Percentiles rank a stretch among this genome's conserved stretches.
These are phyloP conservation scores for Periplaneta americana DNA, from an alignment of 1,140 invertebrate species.

Conservation along the genomic window DNA sequence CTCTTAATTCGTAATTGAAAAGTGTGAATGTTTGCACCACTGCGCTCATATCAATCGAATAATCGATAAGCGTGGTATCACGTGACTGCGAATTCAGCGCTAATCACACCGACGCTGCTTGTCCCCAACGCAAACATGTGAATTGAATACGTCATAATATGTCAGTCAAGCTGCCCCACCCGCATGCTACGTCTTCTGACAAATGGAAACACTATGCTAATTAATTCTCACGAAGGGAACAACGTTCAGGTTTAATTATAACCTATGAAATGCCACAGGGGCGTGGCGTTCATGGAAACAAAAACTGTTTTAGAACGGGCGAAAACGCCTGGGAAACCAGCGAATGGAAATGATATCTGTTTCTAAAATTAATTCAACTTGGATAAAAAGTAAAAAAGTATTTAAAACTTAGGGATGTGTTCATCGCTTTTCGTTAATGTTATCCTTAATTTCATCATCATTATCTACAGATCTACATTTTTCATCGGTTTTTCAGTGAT, in stretches of 20 bases:
- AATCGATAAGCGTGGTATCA: not conserved
- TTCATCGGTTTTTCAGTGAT: too few relatives aligned
- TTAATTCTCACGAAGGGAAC: not conserved
- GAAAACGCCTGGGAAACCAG: not conserved
- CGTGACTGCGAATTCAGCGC: not conserved
- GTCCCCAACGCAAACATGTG: not conserved
- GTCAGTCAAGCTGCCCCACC: not conserved
- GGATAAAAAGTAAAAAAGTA: too few relatives aligned
- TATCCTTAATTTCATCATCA: too few relatives aligned
- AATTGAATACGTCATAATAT: not conserved
- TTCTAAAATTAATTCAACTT: too few relatives aligned
- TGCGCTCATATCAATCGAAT: not conserved
- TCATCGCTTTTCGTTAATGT: too few relatives aligned
- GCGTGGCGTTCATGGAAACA: not conserved
- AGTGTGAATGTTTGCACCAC: too few relatives aligned
- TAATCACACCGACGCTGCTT: not conserved
- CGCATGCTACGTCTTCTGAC: not conserved
- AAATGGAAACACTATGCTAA: not conserved
- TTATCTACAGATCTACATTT: too few relatives aligned
- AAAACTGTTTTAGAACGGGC: not conserved
- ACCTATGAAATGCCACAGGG: too few relatives aligned
- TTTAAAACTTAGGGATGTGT: too few relatives aligned
- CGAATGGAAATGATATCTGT: too few relatives aligned
- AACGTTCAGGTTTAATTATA: not conserved
- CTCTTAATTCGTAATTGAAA: too few relatives aligned